Evolutionary conservation across 2,888 invertebrate species (phyloP), one percentile per base, ranked within the genome.

Genomic region (Antitype chi): DNA sequence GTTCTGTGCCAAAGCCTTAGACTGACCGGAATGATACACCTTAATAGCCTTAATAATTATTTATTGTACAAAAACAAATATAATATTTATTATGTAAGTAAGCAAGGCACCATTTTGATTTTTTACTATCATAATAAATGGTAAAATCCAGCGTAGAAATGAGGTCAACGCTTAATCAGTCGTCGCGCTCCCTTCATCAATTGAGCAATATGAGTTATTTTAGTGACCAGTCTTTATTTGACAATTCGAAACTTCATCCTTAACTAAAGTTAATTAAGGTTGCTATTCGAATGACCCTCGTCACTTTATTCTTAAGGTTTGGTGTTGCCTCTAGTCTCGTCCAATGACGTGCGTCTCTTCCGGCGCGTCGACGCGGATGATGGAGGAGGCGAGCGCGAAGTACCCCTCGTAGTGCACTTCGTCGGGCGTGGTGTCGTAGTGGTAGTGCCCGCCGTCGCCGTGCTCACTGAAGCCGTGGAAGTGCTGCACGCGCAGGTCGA

Each of bases 391-490:
- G 62, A 98, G 95, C 90, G 97, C 98, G 93, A 99, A 99, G 96
- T 99, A 99, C 0, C 98, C 99, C 91, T 98, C 97, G 96, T 99
- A 99, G 92, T 98, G 98, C 17, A 97, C 99, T n/a, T 93, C 97
- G 15, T 98, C 98, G 0, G 99, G 99, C 52, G 99, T 99, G 15
- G 98, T 98, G 96, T 99, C 99, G 93, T 98, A 98, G 96, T 99
- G 99, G 96, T 99, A 99, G 97, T 99, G 99, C 0, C 99, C 99
- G 86, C 98, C 99, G 96, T 98, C 98, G 77, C 98, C 98, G 93
- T 98, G 98, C 90, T 97, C 95, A 87, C 98, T 98, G 94, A 98
- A 99, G 92, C 99, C 99, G 95, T 99, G 99, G 94, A 99, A 99
- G 96, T 99, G 99, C 94, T 99, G 99, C 84, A 99, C 97, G 88